Evolutionary conservation across 92 coral and sea anemone species (phyloP), one percentile per base, ranked within the genome.

Genomic region (Blastomussa wellsi): DNA sequence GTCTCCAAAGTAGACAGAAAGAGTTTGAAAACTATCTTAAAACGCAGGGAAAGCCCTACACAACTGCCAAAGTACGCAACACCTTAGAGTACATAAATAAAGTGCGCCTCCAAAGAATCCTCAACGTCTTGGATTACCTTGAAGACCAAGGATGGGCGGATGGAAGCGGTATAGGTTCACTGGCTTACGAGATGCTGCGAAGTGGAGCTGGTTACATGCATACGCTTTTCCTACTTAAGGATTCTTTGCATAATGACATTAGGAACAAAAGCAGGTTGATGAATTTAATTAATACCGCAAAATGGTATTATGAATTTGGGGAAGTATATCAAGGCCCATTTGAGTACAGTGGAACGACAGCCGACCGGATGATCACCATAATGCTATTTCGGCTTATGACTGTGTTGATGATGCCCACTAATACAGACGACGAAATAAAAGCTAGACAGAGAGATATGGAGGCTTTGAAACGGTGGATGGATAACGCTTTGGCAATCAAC

Each of bases 251-350:
- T 78, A 57, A 44, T 16, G 86, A 86, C 26, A 75, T 76, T 20
- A 53, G 72, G 37, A 72, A 82, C 19, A 69, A 79, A 15, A 79
- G 49, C 35, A 77, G 79, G 60, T 74, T 91, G 77, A 26, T 38
- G 5, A 73, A 33, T 9, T 33, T 89, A 7, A 77, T 94, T 16
- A 76, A 70, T 3, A 84, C 93, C 31, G 82, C 90, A 86, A 89
- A 81, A 81, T 91, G 97, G 97, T 93, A 91, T 71, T 84, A 81
- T 81, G 90, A 89, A 69, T 89, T 93, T 57, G 92, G 94, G n/a
- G 97, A 91, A 76, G 87, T 94, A 7, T 90, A 94, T 79, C 95
- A 94, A 72, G 12, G 49, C 1, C 60, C 77, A 29, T 91, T 83
- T 77, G 89, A 87, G 71, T 94, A 86, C 80, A 89, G 80, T 37